Evolutionary conservation across 2,888 invertebrate species (phyloP).

Genomic region (Autographa gamma): DNA sequence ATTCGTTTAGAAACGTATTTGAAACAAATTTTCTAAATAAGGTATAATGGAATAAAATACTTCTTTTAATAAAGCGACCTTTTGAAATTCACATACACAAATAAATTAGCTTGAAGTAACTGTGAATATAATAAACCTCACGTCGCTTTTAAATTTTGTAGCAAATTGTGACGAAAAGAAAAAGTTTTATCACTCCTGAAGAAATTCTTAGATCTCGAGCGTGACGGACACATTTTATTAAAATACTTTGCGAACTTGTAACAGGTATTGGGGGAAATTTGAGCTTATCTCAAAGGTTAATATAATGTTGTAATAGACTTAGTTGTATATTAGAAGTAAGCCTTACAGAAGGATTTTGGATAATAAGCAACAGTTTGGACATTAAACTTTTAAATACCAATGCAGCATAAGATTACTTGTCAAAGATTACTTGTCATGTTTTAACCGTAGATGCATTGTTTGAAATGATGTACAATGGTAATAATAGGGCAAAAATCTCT

Average conservation of each 20-base stretch:
- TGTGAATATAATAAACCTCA: background rate
- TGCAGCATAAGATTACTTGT: no score
- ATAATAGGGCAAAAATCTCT: no score
- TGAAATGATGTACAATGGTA: no score
- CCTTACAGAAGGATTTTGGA: background rate
- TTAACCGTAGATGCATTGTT: no score
- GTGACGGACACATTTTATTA: constrained; percentile 3
- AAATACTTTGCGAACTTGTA: constrained; percentile 5
- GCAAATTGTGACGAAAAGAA: background rate
- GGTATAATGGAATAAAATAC: background rate
- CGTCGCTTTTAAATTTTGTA: background rate
- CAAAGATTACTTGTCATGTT: no score
- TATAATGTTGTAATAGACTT: background rate
- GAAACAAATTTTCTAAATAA: no score
- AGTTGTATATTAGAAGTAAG: background rate
- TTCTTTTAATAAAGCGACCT: background rate
- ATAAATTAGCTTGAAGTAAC: background rate
- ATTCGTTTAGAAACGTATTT: no score
- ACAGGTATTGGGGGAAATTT: background rate
- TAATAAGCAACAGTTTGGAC: background rate
- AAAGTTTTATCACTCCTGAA: constrained; percentile 1
- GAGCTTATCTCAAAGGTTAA: background rate
- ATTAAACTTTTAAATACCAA: no score
- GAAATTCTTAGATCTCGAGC: background rate
- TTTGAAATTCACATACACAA: background rate